Evolutionary conservation across 37 sponge, comb jelly and placozoan species (phyloP).

Genomic region (Beroe ovata): DNA sequence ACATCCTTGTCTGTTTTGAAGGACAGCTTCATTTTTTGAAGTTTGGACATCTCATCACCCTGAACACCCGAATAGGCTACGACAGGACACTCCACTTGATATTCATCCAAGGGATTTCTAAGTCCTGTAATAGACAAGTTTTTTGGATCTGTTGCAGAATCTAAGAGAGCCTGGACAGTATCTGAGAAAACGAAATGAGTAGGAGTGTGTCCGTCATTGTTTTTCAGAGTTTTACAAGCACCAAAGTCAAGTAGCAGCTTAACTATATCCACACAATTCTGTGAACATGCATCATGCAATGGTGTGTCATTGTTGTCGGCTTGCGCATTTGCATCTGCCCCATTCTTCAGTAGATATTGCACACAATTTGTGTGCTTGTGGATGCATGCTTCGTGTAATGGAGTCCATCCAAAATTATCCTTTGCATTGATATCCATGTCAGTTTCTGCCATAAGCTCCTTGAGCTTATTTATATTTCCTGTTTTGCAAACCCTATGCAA

Average conservation of each 20-base stretch:
- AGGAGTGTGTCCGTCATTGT: slow-evolving; percentile 35
- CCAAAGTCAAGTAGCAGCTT: slow-evolving; percentile 40
- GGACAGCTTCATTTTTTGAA: background rate
- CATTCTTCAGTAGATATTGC: background rate
- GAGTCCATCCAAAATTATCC: slow-evolving; percentile 34
- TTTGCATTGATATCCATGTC: background rate
- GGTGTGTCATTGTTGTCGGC: slow-evolving; percentile 27
- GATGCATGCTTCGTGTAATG: slow-evolving; percentile 42
- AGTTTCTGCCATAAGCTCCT: background rate
- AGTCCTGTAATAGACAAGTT: background rate
- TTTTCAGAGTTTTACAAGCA: slow-evolving; percentile 17
- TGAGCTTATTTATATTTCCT: slow-evolving; percentile 5
- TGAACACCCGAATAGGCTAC: background rate
- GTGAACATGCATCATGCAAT: slow-evolving; percentile 42
- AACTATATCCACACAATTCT: background rate
- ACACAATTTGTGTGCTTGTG: background rate
- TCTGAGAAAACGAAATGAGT: background rate
- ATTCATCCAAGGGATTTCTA: background rate
- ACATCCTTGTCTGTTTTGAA: background rate
- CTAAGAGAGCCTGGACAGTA: background rate
- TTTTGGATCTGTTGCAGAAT: background rate
- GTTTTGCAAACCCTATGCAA: slow-evolving; percentile 1
- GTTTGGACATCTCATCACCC: background rate
- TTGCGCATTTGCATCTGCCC: slow-evolving; percentile 32
- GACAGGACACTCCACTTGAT: background rate